Conservation (phyloP, 2,797 vertebrate genomes). For the Rhyacichthys aspro region DNA sequence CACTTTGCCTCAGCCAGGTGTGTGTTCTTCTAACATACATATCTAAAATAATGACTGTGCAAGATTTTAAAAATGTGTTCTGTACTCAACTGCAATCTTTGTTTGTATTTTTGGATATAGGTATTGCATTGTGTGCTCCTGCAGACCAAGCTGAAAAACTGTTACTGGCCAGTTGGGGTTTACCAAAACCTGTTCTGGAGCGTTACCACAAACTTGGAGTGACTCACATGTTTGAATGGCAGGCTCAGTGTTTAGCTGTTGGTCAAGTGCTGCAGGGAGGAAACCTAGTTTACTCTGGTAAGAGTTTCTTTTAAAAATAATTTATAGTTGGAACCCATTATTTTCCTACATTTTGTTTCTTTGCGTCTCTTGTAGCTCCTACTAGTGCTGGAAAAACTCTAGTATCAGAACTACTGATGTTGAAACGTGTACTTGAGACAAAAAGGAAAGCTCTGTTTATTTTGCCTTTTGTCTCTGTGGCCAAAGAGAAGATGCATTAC, state of each 20-base stretch:
- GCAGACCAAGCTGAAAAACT: slow-evolving; percentile 84
- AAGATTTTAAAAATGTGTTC: neutral
- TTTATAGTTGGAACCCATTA: neutral
- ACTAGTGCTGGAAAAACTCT: slow-evolving; percentile 98
- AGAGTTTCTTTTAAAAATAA: slow-evolving; percentile 8
- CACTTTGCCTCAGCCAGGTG: slow-evolving; percentile 65
- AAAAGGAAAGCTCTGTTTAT: slow-evolving; percentile 94
- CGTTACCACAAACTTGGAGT: slow-evolving; percentile 89
- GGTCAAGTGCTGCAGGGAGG: slow-evolving; percentile 90
- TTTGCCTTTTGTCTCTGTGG: slow-evolving; percentile 95
- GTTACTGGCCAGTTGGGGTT: slow-evolving; percentile 91
- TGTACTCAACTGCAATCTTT: neutral
- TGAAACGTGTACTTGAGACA: slow-evolving; percentile 94
- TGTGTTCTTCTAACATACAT: neutral
- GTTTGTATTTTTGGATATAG: slow-evolving; percentile 61
- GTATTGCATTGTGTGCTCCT: slow-evolving; percentile 79
- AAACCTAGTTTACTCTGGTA: slow-evolving; percentile 97
- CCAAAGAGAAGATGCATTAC: slow-evolving; percentile 96
- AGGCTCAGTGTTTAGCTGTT: slow-evolving; percentile 93
- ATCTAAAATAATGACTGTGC: neutral
- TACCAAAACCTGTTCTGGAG: slow-evolving; percentile 88
- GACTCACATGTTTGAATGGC: slow-evolving; percentile 95
- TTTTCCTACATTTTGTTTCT: neutral
- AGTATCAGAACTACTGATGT: slow-evolving; percentile 93
- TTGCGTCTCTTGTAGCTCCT: slow-evolving; percentile 80